Evolutionary conservation across 1,140 invertebrate genomes (phyloP).

Genomic region (Atta cephalotes): DNA sequence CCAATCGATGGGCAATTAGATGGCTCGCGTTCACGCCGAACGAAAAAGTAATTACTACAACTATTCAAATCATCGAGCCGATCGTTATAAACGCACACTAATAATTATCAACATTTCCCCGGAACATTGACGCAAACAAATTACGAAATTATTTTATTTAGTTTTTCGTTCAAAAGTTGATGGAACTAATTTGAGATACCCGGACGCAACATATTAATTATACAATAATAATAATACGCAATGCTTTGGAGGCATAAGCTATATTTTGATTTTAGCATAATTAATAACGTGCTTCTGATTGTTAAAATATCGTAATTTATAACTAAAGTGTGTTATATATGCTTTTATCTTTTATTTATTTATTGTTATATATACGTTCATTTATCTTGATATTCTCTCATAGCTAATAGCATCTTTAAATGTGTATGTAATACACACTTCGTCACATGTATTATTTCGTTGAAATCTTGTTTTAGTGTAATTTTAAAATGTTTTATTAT

Average conservation of each 20-base stretch:
- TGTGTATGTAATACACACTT: too few species aligned
- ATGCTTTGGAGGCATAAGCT: neutral
- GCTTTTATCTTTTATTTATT: too few species aligned
- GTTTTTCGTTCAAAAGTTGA: neutral
- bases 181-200: neutral
- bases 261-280: neutral
- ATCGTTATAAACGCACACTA: conserved; percentile 9
- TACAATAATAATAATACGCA: neutral
- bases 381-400: too few species aligned
- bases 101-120: neutral
- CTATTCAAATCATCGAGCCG: conserved; percentile 31
- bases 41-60: conserved; percentile 54
- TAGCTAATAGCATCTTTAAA: too few species aligned
- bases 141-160: neutral
- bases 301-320: neutral
- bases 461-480: too few species aligned
- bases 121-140: neutral
- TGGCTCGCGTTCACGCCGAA: neutral
- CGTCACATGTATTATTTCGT: too few species aligned
- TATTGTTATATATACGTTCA: too few species aligned
- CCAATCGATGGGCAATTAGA: conserved; percentile 62
- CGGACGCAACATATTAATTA: neutral
- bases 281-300: neutral
- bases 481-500: too few species aligned
- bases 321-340: too few species aligned